Base-by-base conservation (phyloP, 2,888 invertebrate genomes). In the Thereva unica region DNA sequence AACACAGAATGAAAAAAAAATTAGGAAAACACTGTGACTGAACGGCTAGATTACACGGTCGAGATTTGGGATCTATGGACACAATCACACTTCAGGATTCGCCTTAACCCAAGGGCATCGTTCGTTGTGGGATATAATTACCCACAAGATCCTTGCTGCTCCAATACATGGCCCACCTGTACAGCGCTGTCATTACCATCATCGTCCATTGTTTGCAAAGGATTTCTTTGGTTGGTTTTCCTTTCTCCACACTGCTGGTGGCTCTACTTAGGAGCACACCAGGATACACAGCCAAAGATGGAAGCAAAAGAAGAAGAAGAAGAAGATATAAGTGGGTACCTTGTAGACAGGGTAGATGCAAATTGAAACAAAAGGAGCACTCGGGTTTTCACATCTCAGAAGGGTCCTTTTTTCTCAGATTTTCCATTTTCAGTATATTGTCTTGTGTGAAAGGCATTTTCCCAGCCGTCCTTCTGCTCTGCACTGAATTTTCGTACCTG, bases 401-500 rank as follows among this genome's bases (percentile, higher is more conserved):
- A 50, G 6, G 34, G 6, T 35, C 50, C 34, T 35, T 50, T 50
- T 35, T 50, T 5, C 23, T 23, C 23, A 50, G 12, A 50, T 50
- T 50, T 50, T 50, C 35, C 50, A 50, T 50, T 50, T 50, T 50
- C 34, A 50, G 9, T 4, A 9, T 50, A 50, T 50, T 50, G 50
- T 50, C 5, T 50, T 50, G 50, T 50, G 34, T 50, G 50, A 50
- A 50, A 50, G 23, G 10, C 35, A 50, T 50, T 50, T 50, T 50
- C 23, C 50, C 10, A 50, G 50, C 35, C 34, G 50, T 35, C 9
- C 50, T 50, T 50, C 50, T 34, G 9, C 34, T 34, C 50, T 5
- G 34, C 34, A 23, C 34, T 50, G 34, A 34, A 7, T 35, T 34
- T 5, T 23, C 35, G 12, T 50, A 23, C 5, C 9, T 34, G 23